A percentile compares a stretch with the other conserved stretches of the same genome.
Conservation (phyloP, 2,113 vertebrate species). For the Sminthopsis crassicaudata region DNA sequence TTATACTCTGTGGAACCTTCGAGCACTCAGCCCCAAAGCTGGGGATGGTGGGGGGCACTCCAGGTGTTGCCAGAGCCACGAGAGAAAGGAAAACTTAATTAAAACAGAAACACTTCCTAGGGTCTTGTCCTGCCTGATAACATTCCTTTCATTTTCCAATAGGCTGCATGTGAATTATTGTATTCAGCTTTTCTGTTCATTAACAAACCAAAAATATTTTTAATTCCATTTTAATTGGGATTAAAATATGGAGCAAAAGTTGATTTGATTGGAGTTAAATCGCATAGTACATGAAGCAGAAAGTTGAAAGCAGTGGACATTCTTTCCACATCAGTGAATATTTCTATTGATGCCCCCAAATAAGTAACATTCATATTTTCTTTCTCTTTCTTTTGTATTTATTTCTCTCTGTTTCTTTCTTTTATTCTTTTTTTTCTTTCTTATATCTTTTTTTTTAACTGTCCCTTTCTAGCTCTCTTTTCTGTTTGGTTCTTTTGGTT, state of each 20-base stretch:
- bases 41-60: background rate
- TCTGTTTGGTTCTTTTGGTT: background rate
- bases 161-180: background rate
- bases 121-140: fast-evolving
- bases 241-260: background rate
- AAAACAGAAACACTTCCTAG: background rate
- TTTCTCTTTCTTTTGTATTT: background rate
- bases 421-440: background rate
- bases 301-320: background rate
- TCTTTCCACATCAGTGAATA: slow-evolving; percentile 4
- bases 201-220: background rate
- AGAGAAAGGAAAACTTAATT: background rate
- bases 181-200: background rate
- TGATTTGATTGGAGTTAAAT: background rate
- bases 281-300: background rate
- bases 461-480: background rate
- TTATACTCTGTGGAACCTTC: background rate
- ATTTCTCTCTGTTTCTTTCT: background rate
- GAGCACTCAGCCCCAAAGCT: background rate
- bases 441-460: background rate
- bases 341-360: background rate
- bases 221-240: background rate
- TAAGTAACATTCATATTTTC: background rate
- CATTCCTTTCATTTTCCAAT: background rate
- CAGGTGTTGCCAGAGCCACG: background rate